Evolutionary conservation across 2,113 vertebrate genomes (phyloP), one percentile per base, ranked within the genome.

Genomic region (Dissostichus mawsoni): DNA sequence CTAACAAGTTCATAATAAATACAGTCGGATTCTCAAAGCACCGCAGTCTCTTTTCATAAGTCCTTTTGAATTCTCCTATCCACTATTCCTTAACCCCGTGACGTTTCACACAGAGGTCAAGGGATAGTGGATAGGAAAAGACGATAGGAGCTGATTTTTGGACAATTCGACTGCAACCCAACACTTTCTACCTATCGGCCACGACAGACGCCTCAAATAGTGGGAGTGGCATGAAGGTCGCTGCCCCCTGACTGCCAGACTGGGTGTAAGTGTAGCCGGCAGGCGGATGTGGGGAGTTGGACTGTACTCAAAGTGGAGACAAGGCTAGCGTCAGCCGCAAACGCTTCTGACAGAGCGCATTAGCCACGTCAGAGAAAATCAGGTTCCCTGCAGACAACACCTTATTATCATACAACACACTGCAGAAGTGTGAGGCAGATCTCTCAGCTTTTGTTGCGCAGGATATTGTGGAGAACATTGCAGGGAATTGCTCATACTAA

Each of bases 301-400:
- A 81, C 75, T 11, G 18, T 2, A 4, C 62, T 72, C 64, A 0
- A 17, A 72, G 66, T 36, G 2, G 62, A 87, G 62, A 57, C 86
- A 18, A 83, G 90, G 84, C 81, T 69, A 81, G 64, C 72, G 17
- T 92, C 90, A 89, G 63, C 76, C 1, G 12, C 56, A 82, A 90
- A 75, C 18, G 44, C 82, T 88, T 88, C 87, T 90, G 90, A 89
- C 87, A 82, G 87, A 63, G 59, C 14, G 36, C 70, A 75, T 87
- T 87, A 88, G 64, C 86, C 81, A 81, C 69, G 64, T 90, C 81
- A 74, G 73, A 67, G 48, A 8, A 80, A 84, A 87, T 68, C 72
- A 65, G 29, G 56, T 67, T 82, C 67, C 71, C 56, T 63, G 70
- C 78, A 76, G 69, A 87, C 78, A 84, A 66, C 84, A 66, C 78